Conservation (phyloP, 37 sponge, comb jelly and placozoan species). For the Geodia barretti region DNA sequence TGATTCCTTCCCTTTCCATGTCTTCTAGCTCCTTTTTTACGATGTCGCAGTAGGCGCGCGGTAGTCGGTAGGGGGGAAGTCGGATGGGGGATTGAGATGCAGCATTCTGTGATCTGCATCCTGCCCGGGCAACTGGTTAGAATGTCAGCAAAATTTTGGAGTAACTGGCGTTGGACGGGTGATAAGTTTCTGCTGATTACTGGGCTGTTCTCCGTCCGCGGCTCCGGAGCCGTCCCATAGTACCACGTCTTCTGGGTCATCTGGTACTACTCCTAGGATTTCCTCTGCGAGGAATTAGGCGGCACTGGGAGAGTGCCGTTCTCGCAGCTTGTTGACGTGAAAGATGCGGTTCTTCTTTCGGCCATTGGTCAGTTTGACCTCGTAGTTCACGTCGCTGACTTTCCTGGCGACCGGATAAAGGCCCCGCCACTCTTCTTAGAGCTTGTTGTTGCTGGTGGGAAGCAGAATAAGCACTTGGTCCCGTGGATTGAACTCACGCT, state of each 20-base stretch:
- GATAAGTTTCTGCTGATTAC: too few relatives aligned
- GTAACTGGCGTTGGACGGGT: not conserved
- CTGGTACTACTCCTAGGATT: not conserved
- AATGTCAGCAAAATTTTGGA: not conserved
- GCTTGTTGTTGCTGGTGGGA: slow-evolving; percentile 24
- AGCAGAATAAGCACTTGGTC: slow-evolving; percentile 40
- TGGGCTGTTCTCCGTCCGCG: not conserved
- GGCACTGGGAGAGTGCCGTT: not conserved
- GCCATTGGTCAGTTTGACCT: slow-evolving; percentile 24
- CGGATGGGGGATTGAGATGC: not conserved
- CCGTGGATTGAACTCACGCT: slow-evolving; percentile 7
- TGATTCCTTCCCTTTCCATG: too few relatives aligned
- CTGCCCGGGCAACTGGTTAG: not conserved
- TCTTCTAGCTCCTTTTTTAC: not conserved
- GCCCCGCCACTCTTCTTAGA: slow-evolving; percentile 42
- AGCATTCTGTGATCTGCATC: not conserved
- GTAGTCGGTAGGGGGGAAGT: not conserved
- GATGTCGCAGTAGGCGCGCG: not conserved
- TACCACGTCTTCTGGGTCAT: not conserved
- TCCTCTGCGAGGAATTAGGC: not conserved
- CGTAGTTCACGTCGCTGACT: slow-evolving; percentile 34
- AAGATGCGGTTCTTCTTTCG: slow-evolving; percentile 26
- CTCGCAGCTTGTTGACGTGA: slow-evolving; percentile 54
- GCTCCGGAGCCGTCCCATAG: not conserved
- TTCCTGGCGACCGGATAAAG: slow-evolving; percentile 25